Evolutionary conservation across 1,140 invertebrate species (phyloP).

Genomic region (Drosophila watanabei): DNA sequence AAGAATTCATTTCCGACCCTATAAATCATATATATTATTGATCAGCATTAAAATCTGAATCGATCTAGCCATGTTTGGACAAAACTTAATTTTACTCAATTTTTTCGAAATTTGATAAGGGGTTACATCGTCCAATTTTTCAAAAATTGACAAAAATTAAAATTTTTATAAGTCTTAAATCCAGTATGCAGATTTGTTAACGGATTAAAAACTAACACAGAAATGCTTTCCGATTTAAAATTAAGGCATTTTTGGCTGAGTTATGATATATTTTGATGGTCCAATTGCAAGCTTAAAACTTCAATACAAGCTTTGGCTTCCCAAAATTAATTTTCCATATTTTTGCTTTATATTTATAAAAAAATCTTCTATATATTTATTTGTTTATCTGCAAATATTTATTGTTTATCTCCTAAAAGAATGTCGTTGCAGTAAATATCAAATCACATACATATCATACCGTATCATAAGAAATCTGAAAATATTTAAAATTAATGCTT

Average conservation of each 20-base stretch:
- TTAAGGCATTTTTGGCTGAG: background rate
- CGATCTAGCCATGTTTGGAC: fast-evolving
- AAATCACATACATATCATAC: no score
- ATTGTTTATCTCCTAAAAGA: no score
- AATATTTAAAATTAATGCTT: no score
- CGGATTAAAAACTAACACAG: background rate
- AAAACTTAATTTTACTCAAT: no score
- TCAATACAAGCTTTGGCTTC: no score
- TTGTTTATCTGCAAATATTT: no score
- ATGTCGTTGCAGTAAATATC: no score
- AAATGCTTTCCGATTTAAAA: background rate
- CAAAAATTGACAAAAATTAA: background rate
- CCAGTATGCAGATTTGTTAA: background rate
- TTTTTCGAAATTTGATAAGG: background rate
- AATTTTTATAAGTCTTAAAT: background rate
- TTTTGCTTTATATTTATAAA: no score
- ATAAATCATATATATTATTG: background rate
- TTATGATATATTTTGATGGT: background rate
- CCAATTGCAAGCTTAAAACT: no score
- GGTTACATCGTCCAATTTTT: background rate
- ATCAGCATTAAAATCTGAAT: background rate
- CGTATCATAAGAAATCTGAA: no score
- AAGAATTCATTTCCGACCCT: background rate
- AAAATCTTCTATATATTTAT: no score
- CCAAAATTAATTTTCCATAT: no score